Evolutionary conservation across 1,140 invertebrate species (phyloP).

Genomic region (Lerema accius): DNA sequence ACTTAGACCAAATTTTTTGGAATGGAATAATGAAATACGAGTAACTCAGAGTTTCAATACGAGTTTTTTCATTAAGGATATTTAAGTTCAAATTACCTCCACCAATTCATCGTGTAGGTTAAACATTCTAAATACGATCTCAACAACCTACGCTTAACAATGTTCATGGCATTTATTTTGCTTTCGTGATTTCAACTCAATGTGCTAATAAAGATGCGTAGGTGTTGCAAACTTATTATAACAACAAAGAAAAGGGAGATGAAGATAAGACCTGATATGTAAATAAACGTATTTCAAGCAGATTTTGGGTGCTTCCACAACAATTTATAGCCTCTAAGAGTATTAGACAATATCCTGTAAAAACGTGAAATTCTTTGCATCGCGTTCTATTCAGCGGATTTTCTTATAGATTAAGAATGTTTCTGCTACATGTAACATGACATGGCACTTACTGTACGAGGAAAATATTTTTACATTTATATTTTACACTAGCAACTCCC

Average conservation of each 20-base stretch:
- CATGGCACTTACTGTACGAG: neutral
- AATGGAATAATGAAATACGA: too few relatives aligned
- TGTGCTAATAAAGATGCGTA: too few relatives aligned
- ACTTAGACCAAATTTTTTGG: too few relatives aligned
- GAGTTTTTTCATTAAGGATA: too few relatives aligned
- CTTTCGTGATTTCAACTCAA: too few relatives aligned
- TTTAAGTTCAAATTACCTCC: too few relatives aligned
- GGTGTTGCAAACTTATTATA: neutral
- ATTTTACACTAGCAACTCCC: too few relatives aligned
- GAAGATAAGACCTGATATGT: conserved; percentile 9
- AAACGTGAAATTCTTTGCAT: conserved; percentile 5
- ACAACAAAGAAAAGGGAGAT: conserved; percentile 3
- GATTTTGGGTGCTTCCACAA: conserved; percentile 2
- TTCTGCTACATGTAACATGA: neutral
- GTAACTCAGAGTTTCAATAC: too few relatives aligned
- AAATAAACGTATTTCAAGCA: conserved; percentile 11
- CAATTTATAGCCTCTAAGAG: conserved; percentile 8
- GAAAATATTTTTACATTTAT: neutral
- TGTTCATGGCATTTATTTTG: too few relatives aligned
- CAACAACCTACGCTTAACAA: too few relatives aligned
- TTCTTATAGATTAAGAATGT: neutral
- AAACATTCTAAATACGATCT: too few relatives aligned
- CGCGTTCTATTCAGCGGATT: neutral
- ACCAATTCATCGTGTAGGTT: too few relatives aligned
- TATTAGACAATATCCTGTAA: neutral